Evolutionary conservation across 1,140 invertebrate genomes (phyloP), one percentile per base, ranked within the genome.

Genomic region (Microvelia longipes): DNA sequence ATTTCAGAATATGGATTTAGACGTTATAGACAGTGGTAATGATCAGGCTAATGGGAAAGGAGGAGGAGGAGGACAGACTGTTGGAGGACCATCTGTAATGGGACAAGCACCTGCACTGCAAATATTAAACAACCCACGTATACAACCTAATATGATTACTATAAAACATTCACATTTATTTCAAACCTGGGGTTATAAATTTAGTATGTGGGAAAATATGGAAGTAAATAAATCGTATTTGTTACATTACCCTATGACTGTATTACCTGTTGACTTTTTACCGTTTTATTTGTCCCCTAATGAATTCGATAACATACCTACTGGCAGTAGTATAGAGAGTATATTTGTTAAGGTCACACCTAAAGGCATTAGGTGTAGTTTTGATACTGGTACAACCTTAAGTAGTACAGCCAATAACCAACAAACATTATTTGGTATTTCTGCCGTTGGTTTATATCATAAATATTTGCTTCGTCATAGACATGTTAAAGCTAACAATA

Each of bases 221-320:
- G 27, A n/a, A 5, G 65, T 1, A 5, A 28, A 28, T 5, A 1
- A n/a, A 28, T 66, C 65, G 14, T 27, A 13, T 66, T 66, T 66
- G n/a, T 66, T 66, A 28, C 65, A 66, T 66, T 26, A 28, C 14
- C 28, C 69, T 11, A 64, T 72, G 25, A 68, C 71, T 19, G 63
- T 72, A 28, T 35, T 72, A 66, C 71, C 71, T 25, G 71, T 72
- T 29, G 69, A 70, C 67, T 72, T 70, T 68, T 25, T 70, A 29
- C 69, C 71, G 27, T 72, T 72, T 68, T 72, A 72, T 70, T 65
- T 72, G 67, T 68, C 24, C 65, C 26, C 69, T 62, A 29, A 60
- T 2, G 71, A 72, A 70, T 72, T 62, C 35, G 28, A 68, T 29
- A 68, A 28, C 14, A 66, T 73, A 50, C 67, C 72, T 50, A 19